phyloP scores from a whole-genome alignment of 2,888 invertebrate species.

The Clistopyga incitator region DNA sequence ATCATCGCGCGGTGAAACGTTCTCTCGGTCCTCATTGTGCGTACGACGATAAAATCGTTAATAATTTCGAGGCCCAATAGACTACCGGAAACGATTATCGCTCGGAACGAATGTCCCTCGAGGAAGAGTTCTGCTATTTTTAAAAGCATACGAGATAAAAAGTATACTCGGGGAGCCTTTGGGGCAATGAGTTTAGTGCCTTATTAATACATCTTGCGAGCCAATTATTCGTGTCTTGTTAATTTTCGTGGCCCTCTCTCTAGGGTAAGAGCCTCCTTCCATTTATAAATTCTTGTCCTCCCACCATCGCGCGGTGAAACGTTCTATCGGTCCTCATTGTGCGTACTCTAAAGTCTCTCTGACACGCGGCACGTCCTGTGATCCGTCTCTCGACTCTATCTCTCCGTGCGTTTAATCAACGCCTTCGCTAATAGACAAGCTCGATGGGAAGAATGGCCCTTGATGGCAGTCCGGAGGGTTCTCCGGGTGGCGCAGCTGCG shows the following conservation, averaged over 20 bases:
- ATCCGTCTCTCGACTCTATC: constrained; percentile 73
- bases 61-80: constrained; percentile 70
- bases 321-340: constrained; percentile 78
- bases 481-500: constrained; percentile 69
- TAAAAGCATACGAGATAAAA: not conserved
- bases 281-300: not conserved
- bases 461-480: constrained; percentile 74
- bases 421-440: constrained; percentile 83
- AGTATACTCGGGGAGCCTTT: not conserved
- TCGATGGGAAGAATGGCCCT: constrained; percentile 80
- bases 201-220: constrained; percentile 37
- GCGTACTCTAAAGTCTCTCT: constrained; percentile 72
- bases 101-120: constrained; percentile 2
- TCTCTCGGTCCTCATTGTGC: constrained; percentile 78
- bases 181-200: constrained; percentile 9
- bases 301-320: constrained; percentile 61
- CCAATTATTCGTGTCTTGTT: constrained; percentile 51
- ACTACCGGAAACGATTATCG: constrained; percentile 54
- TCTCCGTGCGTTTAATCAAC: constrained; percentile 81
- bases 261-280: constrained; percentile 13
- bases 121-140: not conserved
- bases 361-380: constrained; percentile 73
- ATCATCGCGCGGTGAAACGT: constrained; percentile 62
- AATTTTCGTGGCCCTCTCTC: constrained; percentile 25
- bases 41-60: constrained; percentile 70